A percentile compares a stretch with the other conserved stretches of the same genome.
These are phyloP conservation scores for Trileptium ribeirensis DNA, from an alignment of 2,888 invertebrate genomes.

Conservation along the genomic window DNA sequence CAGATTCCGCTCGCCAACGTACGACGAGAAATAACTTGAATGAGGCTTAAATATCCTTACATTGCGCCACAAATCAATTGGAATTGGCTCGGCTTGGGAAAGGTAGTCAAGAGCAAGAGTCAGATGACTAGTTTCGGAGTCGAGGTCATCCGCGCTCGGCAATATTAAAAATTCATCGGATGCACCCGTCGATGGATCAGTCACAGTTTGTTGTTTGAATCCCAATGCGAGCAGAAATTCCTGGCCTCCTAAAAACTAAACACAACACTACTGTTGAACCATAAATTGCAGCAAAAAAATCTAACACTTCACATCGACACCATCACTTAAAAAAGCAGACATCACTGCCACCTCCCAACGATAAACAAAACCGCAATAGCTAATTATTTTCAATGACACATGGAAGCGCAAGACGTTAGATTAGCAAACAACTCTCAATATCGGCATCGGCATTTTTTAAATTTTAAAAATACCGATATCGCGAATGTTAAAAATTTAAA, in stretches of 20 bases:
- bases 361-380: no score
- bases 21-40: not conserved
- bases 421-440: no score
- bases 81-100: conserved; percentile 6
- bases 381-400: no score
- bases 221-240: conserved; percentile 76
- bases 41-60: not conserved
- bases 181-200: not conserved
- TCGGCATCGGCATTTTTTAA: no score
- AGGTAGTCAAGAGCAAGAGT: not conserved
- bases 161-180: not conserved
- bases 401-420: no score
- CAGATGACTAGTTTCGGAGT: conserved; percentile 39
- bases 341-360: no score
- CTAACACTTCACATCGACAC: no score
- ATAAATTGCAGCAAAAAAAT: no score
- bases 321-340: no score
- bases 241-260: conserved; percentile 62
- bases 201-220: conserved; percentile 57
- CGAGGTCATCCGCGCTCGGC: not conserved
- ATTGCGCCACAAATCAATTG: conserved; percentile 7
- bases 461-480: no score
- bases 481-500: no score
- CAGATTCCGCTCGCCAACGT: conserved; percentile 58
- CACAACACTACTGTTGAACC: no score